These are phyloP conservation scores for Copidosoma aretas DNA, from an alignment of 2,888 invertebrate species.

Conservation along the genomic window DNA sequence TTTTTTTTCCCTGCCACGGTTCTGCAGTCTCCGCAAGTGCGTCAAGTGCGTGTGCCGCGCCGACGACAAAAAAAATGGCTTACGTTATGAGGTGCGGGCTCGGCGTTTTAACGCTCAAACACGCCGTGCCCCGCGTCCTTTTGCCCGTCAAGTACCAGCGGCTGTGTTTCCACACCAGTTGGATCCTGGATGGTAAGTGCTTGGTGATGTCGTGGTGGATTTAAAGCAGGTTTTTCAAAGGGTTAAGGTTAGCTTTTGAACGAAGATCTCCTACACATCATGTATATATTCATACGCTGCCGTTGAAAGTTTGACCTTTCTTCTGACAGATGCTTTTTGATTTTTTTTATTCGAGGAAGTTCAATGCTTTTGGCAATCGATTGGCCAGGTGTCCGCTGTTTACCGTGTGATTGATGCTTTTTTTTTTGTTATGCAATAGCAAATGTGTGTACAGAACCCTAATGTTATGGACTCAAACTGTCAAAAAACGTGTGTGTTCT, in stretches of 20 bases:
- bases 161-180: conserved; percentile 58
- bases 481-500: too few species aligned
- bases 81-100: conserved; percentile 54
- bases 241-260: conserved; percentile 49
- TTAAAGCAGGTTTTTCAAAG: conserved; percentile 27
- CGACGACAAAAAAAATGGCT: conserved; percentile 53
- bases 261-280: conserved; percentile 7
- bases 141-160: conserved; percentile 53
- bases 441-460: too few species aligned
- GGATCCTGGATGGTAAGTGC: conserved; percentile 55
- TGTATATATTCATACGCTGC: background rate
- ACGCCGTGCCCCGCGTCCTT: conserved; percentile 46
- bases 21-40: too few species aligned
- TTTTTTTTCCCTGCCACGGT: too few species aligned
- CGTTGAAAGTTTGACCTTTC: background rate
- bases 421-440: too few species aligned
- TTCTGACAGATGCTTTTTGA: background rate
- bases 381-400: too few species aligned
- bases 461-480: too few species aligned
- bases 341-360: background rate
- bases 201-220: conserved; percentile 7
- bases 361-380: too few species aligned
- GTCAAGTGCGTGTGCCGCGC: background rate
- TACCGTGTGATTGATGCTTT: too few species aligned
- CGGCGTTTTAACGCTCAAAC: conserved; percentile 48